Base-by-base conservation (phyloP, 2,888 invertebrate genomes). In the Calephelis perditalis region DNA sequence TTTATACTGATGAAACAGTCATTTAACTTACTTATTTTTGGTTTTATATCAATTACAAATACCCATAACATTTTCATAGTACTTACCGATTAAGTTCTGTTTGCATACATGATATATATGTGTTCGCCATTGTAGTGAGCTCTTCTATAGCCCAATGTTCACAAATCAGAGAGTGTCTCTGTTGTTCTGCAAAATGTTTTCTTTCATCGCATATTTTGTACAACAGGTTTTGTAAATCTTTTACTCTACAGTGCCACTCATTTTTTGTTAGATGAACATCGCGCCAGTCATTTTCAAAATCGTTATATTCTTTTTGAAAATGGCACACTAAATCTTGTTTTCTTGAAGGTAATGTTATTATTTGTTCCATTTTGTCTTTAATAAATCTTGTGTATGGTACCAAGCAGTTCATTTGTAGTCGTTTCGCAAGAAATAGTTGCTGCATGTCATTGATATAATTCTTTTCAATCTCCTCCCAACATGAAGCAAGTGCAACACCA, bases 241-340 rank as follows among this genome's bases (percentile, higher is more conserved):
- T 86, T 0, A 92, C 79, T 44, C 91, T 80, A 65, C 92, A 92
- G 68, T 94, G 93, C 78, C 94, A 84, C 77, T 94, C 94, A 62
- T 91, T 91, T 75, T 93, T 94, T 2, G 92, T 81, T 63, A 92
- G 88, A 66, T 82, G 78, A 61, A 93, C 85, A 62, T 88, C 83
- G 3, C 94, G 83, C 79, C 92, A 89, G 70, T 93, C 92, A 62
- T 86, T 81, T 66, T 92, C 92, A 64, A 94, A 88, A 35, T 88
- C 81, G 77, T 94, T 94, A 68, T 92, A 94, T 43, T 86, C 79
- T 45, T 78, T 83, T 76, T 94, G 94, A 73, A 94, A 94, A 26
- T 80, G 74, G 56, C 82, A 74, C 7, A 94, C 83, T 63, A 92
- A 73, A 59, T 90, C 85, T 73, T 93, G 93, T 74, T 92, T 93